phyloP scores from a whole-genome alignment of 2,888 invertebrate species.

The Hoplodrina blanda region DNA sequence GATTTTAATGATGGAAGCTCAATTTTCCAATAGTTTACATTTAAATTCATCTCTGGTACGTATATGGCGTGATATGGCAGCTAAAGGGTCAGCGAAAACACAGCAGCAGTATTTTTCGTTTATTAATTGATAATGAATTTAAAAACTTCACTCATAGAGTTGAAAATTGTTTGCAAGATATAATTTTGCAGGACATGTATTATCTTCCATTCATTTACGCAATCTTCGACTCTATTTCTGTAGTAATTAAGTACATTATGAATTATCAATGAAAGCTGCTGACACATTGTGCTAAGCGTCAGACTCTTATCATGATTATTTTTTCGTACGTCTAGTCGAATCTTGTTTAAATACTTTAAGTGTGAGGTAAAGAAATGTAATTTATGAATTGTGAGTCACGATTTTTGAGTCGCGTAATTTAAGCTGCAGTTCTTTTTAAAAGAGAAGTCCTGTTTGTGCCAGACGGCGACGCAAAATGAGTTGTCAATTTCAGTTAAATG shows the following conservation, averaged over 20 bases:
- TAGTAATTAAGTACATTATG: too few relatives aligned
- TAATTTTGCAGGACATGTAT: too few relatives aligned
- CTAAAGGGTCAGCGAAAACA: not conserved
- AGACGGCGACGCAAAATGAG: too few relatives aligned
- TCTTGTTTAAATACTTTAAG: not conserved
- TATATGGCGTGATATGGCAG: not conserved
- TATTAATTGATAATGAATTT: not conserved
- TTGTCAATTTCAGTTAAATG: too few relatives aligned
- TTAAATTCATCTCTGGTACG: not conserved
- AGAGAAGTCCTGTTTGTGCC: too few relatives aligned
- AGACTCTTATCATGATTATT: not conserved
- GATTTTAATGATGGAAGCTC: slow-evolving; percentile 18
- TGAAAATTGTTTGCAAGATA: not conserved
- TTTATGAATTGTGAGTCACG: too few relatives aligned
- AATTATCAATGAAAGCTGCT: too few relatives aligned
- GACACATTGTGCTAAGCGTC: not conserved
- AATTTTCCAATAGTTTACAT: slow-evolving; percentile 36
- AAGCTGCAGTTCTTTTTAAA: too few relatives aligned
- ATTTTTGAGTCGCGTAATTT: too few relatives aligned
- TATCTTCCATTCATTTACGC: too few relatives aligned
- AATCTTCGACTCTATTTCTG: not conserved
- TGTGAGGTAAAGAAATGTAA: too few relatives aligned
- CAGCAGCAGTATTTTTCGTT: not conserved
- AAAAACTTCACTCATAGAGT: not conserved
- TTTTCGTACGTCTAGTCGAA: not conserved